phyloP scores from a whole-genome alignment of 2,113 vertebrate genomes.

The Casuarius casuarius region DNA sequence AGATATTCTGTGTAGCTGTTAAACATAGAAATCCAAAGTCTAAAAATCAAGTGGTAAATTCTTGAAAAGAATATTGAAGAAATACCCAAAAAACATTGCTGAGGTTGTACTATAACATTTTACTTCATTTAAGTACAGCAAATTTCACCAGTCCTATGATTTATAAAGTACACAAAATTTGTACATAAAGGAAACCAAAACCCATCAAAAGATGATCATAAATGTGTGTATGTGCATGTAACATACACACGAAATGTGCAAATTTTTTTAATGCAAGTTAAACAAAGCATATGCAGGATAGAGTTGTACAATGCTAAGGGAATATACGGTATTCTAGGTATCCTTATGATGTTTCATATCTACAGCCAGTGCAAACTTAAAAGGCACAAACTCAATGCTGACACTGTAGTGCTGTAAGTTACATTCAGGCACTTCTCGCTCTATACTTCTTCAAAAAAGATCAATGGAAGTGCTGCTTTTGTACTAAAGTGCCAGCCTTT shows the following conservation, averaged over 20 bases:
- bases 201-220: conserved; percentile 56
- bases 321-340: conserved; percentile 26
- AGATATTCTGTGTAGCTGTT: neutral
- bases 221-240: conserved; percentile 14
- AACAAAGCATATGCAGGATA: conserved; percentile 44
- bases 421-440: conserved; percentile 59
- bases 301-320: conserved; percentile 17
- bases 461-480: conserved; percentile 24
- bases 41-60: neutral
- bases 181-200: conserved; percentile 68
- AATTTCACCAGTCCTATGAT: conserved; percentile 69
- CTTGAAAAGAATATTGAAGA: conserved; percentile 35
- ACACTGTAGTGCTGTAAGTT: conserved; percentile 39
- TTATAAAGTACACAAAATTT: conserved; percentile 71
- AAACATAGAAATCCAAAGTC: neutral
- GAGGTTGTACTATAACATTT: conserved; percentile 60
- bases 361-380: conserved; percentile 71
- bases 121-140: conserved; percentile 71
- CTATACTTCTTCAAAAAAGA: conserved; percentile 3
- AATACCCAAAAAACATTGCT: conserved; percentile 40
- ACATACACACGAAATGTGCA: conserved; percentile 68
- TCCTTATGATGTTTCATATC: neutral
- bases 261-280: conserved; percentile 67
- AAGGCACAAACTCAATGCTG: conserved; percentile 81
- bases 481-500: conserved; percentile 41